Evolutionary conservation across 1,140 invertebrate species (phyloP).

Genomic region (Halictus rubicundus): DNA sequence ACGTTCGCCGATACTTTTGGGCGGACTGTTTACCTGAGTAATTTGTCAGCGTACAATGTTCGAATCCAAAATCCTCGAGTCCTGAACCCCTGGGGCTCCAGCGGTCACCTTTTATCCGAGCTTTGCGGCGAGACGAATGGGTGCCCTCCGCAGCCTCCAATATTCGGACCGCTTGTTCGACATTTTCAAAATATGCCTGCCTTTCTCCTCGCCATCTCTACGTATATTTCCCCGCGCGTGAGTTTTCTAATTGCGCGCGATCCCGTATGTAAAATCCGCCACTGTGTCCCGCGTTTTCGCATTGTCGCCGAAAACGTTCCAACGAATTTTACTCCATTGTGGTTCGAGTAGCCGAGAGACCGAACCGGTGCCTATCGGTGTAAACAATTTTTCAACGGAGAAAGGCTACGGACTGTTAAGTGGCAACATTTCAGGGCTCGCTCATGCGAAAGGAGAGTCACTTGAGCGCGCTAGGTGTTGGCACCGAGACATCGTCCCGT

Average conservation of each 20-base stretch:
- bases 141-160: background rate
- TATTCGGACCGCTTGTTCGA: background rate
- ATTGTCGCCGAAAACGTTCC: background rate
- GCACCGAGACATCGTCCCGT: slow-evolving; percentile 55
- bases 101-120: slow-evolving; percentile 42
- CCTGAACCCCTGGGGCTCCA: background rate
- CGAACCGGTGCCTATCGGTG: slow-evolving; percentile 16
- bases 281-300: no score
- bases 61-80: slow-evolving; percentile 45
- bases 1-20: slow-evolving; percentile 45
- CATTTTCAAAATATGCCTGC: background rate
- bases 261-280: no score
- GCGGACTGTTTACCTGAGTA: slow-evolving; percentile 75
- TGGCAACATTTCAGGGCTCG: slow-evolving; percentile 74
- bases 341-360: background rate
- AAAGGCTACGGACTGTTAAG: slow-evolving; percentile 51
- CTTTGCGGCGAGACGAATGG: slow-evolving; percentile 24
- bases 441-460: slow-evolving; percentile 76
- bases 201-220: background rate
- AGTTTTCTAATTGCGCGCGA: no score
- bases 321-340: background rate
- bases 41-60: slow-evolving; percentile 74
- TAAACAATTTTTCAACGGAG: slow-evolving; percentile 55
- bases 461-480: slow-evolving; percentile 64
- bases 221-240: no score